Percentiles rank a stretch among this genome's conserved stretches.
phyloP scores from a whole-genome alignment of 2,888 invertebrate genomes.

The Chymomyza fuscimana region DNA sequence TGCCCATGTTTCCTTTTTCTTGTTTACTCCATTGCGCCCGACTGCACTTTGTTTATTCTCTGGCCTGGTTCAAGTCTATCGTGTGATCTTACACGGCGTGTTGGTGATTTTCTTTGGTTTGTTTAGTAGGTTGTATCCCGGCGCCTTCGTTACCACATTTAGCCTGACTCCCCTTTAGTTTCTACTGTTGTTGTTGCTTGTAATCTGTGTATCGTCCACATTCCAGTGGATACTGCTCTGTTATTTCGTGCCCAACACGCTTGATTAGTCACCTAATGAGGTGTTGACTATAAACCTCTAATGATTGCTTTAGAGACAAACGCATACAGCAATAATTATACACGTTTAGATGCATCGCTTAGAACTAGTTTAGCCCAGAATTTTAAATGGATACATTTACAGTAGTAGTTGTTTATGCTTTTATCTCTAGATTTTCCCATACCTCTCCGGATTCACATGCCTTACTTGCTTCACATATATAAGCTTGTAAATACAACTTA shows the following conservation, averaged over 20 bases:
- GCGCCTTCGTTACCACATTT: slow-evolving; percentile 8
- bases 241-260: slow-evolving; percentile 59
- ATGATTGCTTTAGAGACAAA: slow-evolving; percentile 44
- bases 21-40: slow-evolving; percentile 53
- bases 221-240: not conserved
- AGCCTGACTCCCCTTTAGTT: slow-evolving; percentile 1
- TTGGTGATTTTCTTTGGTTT: slow-evolving; percentile 49
- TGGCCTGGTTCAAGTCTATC: slow-evolving; percentile 19
- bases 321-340: slow-evolving; percentile 12
- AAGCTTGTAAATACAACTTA: no score
- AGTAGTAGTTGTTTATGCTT: no score
- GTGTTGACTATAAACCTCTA: slow-evolving; percentile 68
- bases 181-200: slow-evolving; percentile 1
- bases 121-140: slow-evolving; percentile 30
- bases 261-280: slow-evolving; percentile 78
- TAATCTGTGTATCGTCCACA: slow-evolving; percentile 15
- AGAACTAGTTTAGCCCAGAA: not conserved
- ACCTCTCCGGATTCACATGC: no score
- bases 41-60: slow-evolving; percentile 46
- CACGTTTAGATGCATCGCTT: not conserved
- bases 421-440: not conserved
- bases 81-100: slow-evolving; percentile 34
- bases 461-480: no score
- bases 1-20: slow-evolving; percentile 2
- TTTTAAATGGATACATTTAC: not conserved